Base-by-base conservation (phyloP, 2,113 vertebrate genomes). In the Cygnus atratus region DNA sequence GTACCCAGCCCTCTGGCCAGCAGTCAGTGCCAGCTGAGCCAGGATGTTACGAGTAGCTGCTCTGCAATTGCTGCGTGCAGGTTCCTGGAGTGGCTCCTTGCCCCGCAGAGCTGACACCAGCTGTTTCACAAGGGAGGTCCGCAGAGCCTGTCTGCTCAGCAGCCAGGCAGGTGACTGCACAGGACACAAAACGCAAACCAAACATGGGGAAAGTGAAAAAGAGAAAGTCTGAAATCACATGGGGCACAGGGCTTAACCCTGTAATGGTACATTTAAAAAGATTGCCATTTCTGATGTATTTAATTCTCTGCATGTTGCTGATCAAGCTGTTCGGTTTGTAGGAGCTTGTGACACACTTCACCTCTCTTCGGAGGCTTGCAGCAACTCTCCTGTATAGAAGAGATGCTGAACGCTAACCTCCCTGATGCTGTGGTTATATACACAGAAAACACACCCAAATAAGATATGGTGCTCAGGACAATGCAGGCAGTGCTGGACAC, bases 21-120 rank as follows among this genome's bases (percentile, higher is more conserved):
- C 2, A 0, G 22, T 31, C 10, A 73, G 35, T 2, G 0, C 19
- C 37, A 3, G 2, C 3, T 25, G n/a, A 50, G 65, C 50, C 52
- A 74, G 41, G 25, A 48, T 66, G 57, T 11, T 11, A 14, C 31
- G 33, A 52, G 14, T 5, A 35, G 31, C 26, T 72, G 48, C 54
- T 65, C 31, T 12, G 48, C 13, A 54, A 19, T 22, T 65, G 52
- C 58, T 77, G 12, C 3, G 20, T 62, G 20, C 28, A 0, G 0
- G 25, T 43, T 25, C 37, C 71, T 25, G 19, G 31, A 58, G 46
- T 3, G 1, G 33, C 19, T 28, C 65, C 46, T 41, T 48, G 62
- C 24, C 37, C 66, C 9, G 0, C n/a, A 72, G 63, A 76, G 54
- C 28, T 90, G 39, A 33, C 29, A 48, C 13, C 3, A 2, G 54